These are phyloP conservation scores for Fragum whitleyi DNA, from an alignment of 2,888 invertebrate species.

Conservation along the genomic window DNA sequence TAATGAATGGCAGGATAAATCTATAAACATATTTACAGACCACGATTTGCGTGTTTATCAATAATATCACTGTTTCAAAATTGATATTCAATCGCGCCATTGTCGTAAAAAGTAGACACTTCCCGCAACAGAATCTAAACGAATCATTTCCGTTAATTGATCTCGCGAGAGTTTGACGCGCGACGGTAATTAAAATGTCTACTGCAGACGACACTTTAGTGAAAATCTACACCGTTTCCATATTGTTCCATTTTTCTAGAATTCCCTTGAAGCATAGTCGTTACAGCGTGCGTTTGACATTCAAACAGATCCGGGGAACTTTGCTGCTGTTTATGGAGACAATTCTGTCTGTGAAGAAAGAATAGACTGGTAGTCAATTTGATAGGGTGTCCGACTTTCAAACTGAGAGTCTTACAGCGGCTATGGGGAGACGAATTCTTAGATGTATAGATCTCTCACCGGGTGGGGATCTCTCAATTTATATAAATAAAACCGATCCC, in stretches of 20 bases:
- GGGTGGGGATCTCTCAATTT: constrained; percentile 46
- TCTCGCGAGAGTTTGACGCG: constrained; percentile 23
- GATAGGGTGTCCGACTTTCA: constrained; percentile 30
- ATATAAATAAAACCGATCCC: constrained; percentile 55
- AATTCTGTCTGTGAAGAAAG: constrained; percentile 6
- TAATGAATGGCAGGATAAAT: too few species aligned
- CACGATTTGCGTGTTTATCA: constrained; percentile 5
- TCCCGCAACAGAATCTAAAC: constrained; percentile 28
- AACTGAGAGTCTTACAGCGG: constrained; percentile 39
- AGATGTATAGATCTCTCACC: constrained; percentile 42
- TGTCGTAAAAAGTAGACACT: constrained; percentile 17
- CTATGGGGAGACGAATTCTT: constrained; percentile 41
- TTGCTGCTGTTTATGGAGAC: constrained; percentile 10
- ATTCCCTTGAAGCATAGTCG: constrained; percentile 22
- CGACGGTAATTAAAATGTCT: constrained; percentile 30
- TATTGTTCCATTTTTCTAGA: constrained; percentile 24
- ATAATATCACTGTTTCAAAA: neutral
- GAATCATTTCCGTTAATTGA: constrained; percentile 21
- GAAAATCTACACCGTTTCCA: constrained; percentile 28
- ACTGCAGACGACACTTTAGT: constrained; percentile 27
- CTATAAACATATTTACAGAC: too few species aligned
- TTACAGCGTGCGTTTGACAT: constrained; percentile 7
- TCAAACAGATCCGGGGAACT: neutral
- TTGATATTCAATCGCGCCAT: constrained; percentile 3
- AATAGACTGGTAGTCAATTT: constrained; percentile 6